These are phyloP conservation scores for Turritopsis dohrnii DNA, from an alignment of 30 jellyfish, hydroid and myxozoan genomes.

Conservation along the genomic window DNA sequence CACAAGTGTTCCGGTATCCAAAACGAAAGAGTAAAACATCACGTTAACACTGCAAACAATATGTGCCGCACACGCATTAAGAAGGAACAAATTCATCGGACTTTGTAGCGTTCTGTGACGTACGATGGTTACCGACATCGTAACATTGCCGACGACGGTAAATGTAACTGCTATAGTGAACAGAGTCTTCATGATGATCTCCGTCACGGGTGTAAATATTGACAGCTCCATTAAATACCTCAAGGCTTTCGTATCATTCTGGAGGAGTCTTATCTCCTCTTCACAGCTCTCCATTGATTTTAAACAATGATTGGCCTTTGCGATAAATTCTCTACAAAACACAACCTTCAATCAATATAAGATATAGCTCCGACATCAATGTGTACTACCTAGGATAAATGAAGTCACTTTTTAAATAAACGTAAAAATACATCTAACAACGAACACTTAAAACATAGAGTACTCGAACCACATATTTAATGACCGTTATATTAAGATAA, in stretches of 20 bases:
- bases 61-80: conserved; percentile 61
- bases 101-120: conserved; percentile 42
- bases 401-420: too few relatives aligned
- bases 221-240: background rate
- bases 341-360: background rate
- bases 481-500: too few relatives aligned
- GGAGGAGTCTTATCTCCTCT: background rate
- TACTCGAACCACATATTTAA: too few relatives aligned
- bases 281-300: background rate
- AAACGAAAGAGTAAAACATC: conserved; percentile 55
- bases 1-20: conserved; percentile 43
- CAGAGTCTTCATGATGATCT: background rate
- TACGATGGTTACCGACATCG: conserved; percentile 56
- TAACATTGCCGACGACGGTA: conserved; percentile 19
- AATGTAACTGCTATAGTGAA: background rate
- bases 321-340: background rate
- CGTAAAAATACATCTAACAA: too few relatives aligned
- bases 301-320: background rate
- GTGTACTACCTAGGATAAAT: too few relatives aligned
- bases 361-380: background rate
- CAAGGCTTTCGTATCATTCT: background rate
- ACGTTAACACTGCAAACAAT: conserved; percentile 45
- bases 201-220: background rate
- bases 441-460: too few relatives aligned
- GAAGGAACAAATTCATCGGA: conserved; percentile 74